Conservation (phyloP, 1,140 invertebrate species). For the Magallana gigas region DNA sequence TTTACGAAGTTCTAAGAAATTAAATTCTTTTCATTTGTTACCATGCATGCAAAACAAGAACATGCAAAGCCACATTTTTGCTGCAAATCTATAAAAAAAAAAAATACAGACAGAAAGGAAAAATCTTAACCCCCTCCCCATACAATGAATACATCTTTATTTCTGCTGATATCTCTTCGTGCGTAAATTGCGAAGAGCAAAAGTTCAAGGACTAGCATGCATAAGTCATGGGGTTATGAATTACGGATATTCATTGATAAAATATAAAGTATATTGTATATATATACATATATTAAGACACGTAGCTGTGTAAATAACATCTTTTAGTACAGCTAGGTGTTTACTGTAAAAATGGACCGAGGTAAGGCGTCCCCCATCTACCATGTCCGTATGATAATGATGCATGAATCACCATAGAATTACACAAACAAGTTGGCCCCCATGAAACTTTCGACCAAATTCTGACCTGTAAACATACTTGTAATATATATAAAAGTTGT, state of each 20-base stretch:
- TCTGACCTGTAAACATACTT: neutral
- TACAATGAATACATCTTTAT: neutral
- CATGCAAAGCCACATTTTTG: too few species aligned
- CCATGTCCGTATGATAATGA: neutral
- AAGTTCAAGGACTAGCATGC: slow-evolving; percentile 1
- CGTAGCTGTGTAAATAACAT: too few species aligned
- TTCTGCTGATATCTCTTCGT: neutral
- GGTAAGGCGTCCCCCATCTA: neutral
- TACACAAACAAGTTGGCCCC: neutral
- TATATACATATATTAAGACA: too few species aligned
- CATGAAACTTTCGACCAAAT: neutral
- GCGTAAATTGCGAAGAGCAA: neutral
- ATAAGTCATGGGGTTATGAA: neutral
- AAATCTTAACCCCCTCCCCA: too few species aligned
- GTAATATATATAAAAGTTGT: neutral
- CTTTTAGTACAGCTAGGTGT: neutral
- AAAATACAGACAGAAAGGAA: too few species aligned
- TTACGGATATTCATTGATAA: neutral
- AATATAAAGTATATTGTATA: neutral
- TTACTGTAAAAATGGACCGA: neutral
- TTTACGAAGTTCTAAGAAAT: too few species aligned
- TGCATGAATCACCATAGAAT: neutral
- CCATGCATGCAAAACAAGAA: too few species aligned
- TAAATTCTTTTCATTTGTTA: too few species aligned
- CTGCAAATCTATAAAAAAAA: too few species aligned